Evolutionary conservation across 92 coral and sea anemone species (phyloP).

Genomic region (Porites rus): DNA sequence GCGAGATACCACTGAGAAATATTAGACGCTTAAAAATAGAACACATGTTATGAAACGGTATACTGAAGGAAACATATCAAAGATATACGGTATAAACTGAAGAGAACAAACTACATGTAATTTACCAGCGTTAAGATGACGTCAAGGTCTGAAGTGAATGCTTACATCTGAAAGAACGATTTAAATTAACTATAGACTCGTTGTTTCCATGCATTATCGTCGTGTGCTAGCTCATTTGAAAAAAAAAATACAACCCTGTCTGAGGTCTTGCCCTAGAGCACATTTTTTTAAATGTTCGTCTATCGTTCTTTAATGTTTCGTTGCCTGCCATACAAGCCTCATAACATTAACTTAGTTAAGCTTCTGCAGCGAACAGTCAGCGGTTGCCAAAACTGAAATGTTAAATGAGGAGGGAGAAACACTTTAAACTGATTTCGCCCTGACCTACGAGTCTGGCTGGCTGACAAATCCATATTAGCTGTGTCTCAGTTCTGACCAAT

Average conservation of each 20-base stretch:
- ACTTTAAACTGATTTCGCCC: background rate
- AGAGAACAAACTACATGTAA: background rate
- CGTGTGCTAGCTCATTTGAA: background rate
- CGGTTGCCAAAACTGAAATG: background rate
- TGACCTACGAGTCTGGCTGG: background rate
- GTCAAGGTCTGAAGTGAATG: background rate
- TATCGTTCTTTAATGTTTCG: background rate
- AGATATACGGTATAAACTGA: background rate
- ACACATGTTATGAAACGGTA: background rate
- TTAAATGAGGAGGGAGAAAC: background rate
- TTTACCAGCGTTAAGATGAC: background rate
- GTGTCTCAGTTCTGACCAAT: background rate
- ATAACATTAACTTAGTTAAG: background rate
- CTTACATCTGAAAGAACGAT: background rate
- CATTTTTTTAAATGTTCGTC: background rate
- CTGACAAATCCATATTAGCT: conserved; percentile 14
- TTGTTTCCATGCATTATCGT: background rate
- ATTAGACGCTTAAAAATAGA: background rate
- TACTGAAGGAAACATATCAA: background rate
- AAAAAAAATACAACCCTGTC: background rate
- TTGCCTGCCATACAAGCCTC: background rate
- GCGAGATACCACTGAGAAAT: background rate
- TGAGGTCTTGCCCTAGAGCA: background rate
- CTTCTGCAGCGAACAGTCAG: background rate
- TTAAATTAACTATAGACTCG: background rate